A percentile compares a stretch with the other conserved stretches of the same genome.
Evolutionary conservation across 1,140 invertebrate species (phyloP).

Genomic region (Adelges cooleyi): DNA sequence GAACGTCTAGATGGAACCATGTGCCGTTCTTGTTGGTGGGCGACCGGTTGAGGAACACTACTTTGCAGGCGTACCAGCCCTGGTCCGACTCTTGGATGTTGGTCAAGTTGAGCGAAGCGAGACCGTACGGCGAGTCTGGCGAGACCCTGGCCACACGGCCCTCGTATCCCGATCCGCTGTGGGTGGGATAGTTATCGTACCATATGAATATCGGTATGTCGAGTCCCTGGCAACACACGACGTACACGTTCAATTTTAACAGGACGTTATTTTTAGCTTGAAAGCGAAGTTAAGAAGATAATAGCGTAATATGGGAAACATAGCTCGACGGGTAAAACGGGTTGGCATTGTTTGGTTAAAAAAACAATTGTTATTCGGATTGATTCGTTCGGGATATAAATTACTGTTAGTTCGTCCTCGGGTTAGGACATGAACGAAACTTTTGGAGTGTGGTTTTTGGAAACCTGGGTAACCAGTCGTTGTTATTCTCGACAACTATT

Average conservation of each 20-base stretch:
- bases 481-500: no score
- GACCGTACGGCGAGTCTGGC: constrained; percentile 71
- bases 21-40: constrained; percentile 80
- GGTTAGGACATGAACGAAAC: no score
- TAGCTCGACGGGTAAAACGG: no score
- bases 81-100: constrained; percentile 84
- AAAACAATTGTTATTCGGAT: background rate
- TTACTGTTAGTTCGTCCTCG: no score
- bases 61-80: constrained; percentile 95
- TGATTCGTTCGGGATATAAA: no score
- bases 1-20: constrained; percentile 93
- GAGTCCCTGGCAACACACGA: constrained; percentile 53
- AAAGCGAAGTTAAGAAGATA: no score
- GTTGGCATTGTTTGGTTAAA: no score
- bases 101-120: constrained; percentile 85
- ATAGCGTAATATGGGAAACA: no score
- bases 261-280: no score
- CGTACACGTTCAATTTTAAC: no score
- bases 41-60: constrained; percentile 86
- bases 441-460: no score
- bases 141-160: constrained; percentile 77
- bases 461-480: no score
- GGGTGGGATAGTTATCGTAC: constrained; percentile 92
- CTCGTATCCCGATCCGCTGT: constrained; percentile 83
- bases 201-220: constrained; percentile 93